These are phyloP conservation scores for Zaprionus vittiger DNA, from an alignment of 1,140 invertebrate genomes.

Conservation along the genomic window DNA sequence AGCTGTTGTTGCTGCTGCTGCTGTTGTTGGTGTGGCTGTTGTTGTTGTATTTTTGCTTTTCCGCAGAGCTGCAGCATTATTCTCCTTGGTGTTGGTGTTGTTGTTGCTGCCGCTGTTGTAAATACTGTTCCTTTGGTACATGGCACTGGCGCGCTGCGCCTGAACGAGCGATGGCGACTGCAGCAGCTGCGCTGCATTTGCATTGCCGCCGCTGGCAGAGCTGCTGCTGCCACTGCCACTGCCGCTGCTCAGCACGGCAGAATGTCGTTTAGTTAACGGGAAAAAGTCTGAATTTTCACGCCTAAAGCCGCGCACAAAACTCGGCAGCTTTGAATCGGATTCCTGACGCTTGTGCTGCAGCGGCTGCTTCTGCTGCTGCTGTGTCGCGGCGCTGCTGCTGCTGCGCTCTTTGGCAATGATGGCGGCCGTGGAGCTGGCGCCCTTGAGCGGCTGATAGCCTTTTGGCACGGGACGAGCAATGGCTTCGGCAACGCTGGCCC, in stretches of 20 bases:
- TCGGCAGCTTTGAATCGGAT: constrained; percentile 88
- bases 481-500: constrained; percentile 75
- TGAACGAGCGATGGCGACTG: constrained; percentile 69
- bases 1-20: constrained; percentile 21
- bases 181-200: constrained; percentile 76
- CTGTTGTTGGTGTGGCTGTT: constrained; percentile 31
- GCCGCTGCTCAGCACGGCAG: constrained; percentile 87
- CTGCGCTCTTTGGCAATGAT: constrained; percentile 67
- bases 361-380: constrained; percentile 27
- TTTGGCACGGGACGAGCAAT: constrained; percentile 69
- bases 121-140: constrained; percentile 88
- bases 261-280: constrained; percentile 89
- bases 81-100: constrained; percentile 31
- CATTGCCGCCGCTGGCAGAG: constrained; percentile 27
- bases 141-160: constrained; percentile 86
- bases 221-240: constrained; percentile 75
- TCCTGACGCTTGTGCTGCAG: constrained; percentile 87
- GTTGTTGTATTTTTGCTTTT: constrained; percentile 31
- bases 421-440: constrained; percentile 35
- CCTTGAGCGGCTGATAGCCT: constrained; percentile 77
- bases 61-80: not conserved
- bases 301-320: constrained; percentile 91
- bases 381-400: constrained; percentile 20
- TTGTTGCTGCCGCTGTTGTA: constrained; percentile 56
- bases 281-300: constrained; percentile 93